Base-by-base conservation (phyloP, 2,888 invertebrate genomes). In the Caenorhabditis plicata region DNA sequence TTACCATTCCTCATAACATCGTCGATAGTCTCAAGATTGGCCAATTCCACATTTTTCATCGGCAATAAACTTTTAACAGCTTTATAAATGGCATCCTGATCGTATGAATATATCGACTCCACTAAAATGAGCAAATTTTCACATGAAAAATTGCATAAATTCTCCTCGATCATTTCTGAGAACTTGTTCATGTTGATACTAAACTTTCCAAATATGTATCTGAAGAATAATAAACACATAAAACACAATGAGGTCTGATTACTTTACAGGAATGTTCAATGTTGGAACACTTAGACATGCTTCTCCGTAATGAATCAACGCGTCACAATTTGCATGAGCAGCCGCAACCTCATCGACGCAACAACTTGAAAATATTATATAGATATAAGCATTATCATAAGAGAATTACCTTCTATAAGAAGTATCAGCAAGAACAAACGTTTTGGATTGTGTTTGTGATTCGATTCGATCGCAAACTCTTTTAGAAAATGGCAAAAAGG, bases 261-360 rank as follows among this genome's bases (percentile, higher is more conserved):
- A 82, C 60, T 81, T 69, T 4, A 90, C 88, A 0, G 92, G 90
- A 48, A 93, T 85, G 45, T 88, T 86, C 0, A 83, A 85, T 13
- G 88, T 87, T 19, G 68, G 60, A 71, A 86, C 86, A 26, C 90
- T 89, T 65, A 91, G 87, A 82, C 96, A 96, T 0, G 89, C 87
- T 76, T 88, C 88, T 0, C 95, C 95, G 83, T 90, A 95, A 82
- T 96, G 95, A 48, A 96, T 86, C 2, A 95, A 84, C 26, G 89
- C 88, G 82, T 94, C 90, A 0, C 89, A 89, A 51, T 87, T 85
- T 5, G 91, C 87, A 82, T 95, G 95, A 81, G 89, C 88, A 0
- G 93, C 91, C 1, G 92, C 89, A 27, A 93, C 87, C 75, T 89
- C 89, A 82, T 92, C 92, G 2, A 91, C 87, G 81, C 92, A 92